A percentile compares a stretch with the other conserved stretches of the same genome.
These are phyloP conservation scores for Ophion ellenae DNA, from an alignment of 2,888 invertebrate species.

Conservation along the genomic window DNA sequence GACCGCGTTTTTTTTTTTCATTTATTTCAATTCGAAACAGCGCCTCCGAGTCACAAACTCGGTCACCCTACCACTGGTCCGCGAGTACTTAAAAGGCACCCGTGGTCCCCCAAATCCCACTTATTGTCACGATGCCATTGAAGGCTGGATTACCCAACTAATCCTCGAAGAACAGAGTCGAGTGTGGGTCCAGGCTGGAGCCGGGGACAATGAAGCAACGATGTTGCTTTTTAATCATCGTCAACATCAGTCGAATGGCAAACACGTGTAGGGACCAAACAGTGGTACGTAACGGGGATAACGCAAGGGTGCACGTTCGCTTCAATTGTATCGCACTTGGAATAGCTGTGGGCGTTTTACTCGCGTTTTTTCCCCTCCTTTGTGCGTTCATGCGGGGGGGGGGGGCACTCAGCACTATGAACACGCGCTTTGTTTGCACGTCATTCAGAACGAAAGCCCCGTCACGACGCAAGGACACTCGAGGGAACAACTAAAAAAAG, in stretches of 20 bases:
- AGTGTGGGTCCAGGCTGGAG: not conserved
- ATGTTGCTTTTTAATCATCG: constrained; percentile 15
- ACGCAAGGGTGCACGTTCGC: constrained; percentile 32
- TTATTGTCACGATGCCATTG: not conserved
- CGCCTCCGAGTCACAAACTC: too few relatives aligned
- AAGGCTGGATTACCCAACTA: not conserved
- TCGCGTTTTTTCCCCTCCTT: constrained; percentile 18
- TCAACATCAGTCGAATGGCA: constrained; percentile 13
- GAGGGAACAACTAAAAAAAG: constrained; percentile 44
- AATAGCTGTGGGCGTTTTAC: constrained; percentile 15
- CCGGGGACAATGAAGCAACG: not conserved
- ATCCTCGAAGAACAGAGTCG: not conserved
- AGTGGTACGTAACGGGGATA: constrained; percentile 13
- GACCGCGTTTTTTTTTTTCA: too few relatives aligned
- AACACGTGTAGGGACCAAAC: not conserved
- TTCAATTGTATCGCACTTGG: constrained; percentile 48
- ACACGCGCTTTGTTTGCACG: constrained; percentile 33
- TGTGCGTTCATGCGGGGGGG: not conserved
- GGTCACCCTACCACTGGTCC: too few relatives aligned
- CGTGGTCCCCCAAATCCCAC: not conserved
- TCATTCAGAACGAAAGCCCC: constrained; percentile 36
- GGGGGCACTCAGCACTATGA: constrained; percentile 9
- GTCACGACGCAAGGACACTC: constrained; percentile 45
- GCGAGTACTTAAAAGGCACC: too few relatives aligned
- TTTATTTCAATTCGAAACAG: too few relatives aligned